Conservation (phyloP, 2,113 vertebrate genomes). For the Cynocephalus volans region DNA sequence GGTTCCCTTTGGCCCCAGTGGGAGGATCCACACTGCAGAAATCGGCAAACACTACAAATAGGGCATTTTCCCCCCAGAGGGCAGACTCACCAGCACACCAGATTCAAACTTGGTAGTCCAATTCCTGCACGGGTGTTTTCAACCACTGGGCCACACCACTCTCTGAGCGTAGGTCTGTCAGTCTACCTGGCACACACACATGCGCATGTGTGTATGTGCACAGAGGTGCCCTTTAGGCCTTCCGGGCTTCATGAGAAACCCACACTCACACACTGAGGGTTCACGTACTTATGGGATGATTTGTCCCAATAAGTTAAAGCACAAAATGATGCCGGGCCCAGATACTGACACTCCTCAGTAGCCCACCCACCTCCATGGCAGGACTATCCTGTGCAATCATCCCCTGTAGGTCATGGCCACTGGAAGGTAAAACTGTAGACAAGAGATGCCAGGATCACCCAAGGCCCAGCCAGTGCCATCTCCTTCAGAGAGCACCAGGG, state of each 20-base stretch:
- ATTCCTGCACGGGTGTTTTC: too few relatives aligned
- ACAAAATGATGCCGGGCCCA: neutral
- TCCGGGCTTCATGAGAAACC: neutral
- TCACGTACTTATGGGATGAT: neutral
- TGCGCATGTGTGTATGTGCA: fast-evolving
- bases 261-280: neutral
- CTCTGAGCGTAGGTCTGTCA: too few relatives aligned
- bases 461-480: neutral
- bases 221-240: neutral
- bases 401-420: neutral
- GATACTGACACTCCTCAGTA: neutral
- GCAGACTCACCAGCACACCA: too few relatives aligned
- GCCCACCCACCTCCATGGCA: neutral
- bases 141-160: too few relatives aligned
- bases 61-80: neutral
- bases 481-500: neutral
- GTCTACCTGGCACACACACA: too few relatives aligned
- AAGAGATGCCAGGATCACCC: neutral
- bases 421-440: neutral
- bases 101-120: too few relatives aligned
- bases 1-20: neutral
- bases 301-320: neutral
- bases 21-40: neutral
- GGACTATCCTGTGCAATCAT: neutral
- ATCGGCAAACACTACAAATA: fast-evolving